These are phyloP conservation scores for Falco peregrinus DNA, from an alignment of 2,797 vertebrate species.

Conservation along the genomic window DNA sequence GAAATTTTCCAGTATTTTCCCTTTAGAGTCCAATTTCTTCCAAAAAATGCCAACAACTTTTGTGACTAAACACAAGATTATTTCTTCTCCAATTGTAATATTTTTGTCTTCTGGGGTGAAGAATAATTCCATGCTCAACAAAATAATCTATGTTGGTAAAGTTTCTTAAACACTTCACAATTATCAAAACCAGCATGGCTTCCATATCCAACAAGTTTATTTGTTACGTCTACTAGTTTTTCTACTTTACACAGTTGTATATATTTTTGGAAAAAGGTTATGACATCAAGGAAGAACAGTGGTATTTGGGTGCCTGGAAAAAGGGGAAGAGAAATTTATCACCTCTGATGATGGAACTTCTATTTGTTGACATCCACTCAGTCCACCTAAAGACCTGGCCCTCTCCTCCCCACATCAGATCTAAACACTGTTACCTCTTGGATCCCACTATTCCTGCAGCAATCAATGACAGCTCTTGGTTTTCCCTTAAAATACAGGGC, in stretches of 20 bases:
- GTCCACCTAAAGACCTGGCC: neutral
- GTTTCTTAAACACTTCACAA: neutral
- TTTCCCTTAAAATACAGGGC: neutral
- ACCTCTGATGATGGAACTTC: neutral
- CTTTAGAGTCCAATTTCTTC: neutral
- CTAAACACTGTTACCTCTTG: neutral
- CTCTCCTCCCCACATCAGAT: neutral
- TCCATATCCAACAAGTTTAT: neutral
- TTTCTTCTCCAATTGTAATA: neutral
- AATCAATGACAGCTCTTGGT: rapidly evolving
- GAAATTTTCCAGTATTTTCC: neutral
- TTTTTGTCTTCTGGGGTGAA: neutral
- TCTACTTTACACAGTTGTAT: neutral
- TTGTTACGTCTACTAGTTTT: neutral
- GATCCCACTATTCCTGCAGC: neutral
- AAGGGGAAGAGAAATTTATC: neutral
- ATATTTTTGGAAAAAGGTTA: neutral
- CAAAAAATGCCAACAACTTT: neutral
- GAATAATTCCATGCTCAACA: neutral
- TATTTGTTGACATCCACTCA: neutral
- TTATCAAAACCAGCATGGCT: neutral
- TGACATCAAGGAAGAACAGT: neutral
- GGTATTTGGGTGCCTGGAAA: neutral
- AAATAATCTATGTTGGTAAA: neutral
- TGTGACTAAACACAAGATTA: neutral